A percentile compares a stretch with the other conserved stretches of the same genome.
Conservation (phyloP, 1,140 invertebrate species). For the Scaptomyza montana region DNA sequence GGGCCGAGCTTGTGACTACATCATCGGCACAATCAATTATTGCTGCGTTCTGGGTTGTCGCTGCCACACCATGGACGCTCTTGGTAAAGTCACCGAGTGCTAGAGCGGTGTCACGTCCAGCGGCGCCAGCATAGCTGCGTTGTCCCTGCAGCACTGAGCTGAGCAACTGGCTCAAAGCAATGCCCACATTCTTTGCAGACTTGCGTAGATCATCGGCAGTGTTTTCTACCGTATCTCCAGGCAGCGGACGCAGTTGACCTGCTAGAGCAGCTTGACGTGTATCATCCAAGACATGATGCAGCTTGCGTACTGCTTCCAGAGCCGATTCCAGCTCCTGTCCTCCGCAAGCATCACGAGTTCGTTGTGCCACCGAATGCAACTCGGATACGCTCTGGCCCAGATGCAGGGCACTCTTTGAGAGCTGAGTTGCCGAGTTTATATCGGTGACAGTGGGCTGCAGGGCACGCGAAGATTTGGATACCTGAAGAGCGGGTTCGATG, state of each 20-base stretch:
- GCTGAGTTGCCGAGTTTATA: conserved; percentile 89
- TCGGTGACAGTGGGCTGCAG: conserved; percentile 94
- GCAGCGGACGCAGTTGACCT: conserved; percentile 90
- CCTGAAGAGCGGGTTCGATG: conserved; percentile 87
- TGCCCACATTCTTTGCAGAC: conserved; percentile 87
- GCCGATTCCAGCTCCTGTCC: conserved; percentile 94
- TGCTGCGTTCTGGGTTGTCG: conserved; percentile 84
- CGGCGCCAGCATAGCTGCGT: conserved; percentile 92
- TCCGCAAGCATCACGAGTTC: conserved; percentile 94
- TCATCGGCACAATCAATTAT: conserved; percentile 90
- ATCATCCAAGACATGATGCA: conserved; percentile 93
- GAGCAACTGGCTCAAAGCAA: conserved; percentile 91
- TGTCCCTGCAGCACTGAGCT: conserved; percentile 94
- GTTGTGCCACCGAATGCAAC: conserved; percentile 89
- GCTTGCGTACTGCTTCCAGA: conserved; percentile 90
- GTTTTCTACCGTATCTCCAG: conserved; percentile 93
- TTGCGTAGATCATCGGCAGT: conserved; percentile 89
- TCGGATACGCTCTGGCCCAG: conserved; percentile 85
- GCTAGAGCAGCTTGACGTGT: conserved; percentile 90
- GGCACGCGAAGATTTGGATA: conserved; percentile 91
- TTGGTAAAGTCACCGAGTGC: conserved; percentile 89
- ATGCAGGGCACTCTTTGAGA: conserved; percentile 82
- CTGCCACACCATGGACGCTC: conserved; percentile 89
- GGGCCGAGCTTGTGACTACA: conserved; percentile 90
- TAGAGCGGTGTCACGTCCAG: conserved; percentile 91